Base-by-base conservation (phyloP, 2,113 vertebrate species). In the Holacanthus passer region DNA sequence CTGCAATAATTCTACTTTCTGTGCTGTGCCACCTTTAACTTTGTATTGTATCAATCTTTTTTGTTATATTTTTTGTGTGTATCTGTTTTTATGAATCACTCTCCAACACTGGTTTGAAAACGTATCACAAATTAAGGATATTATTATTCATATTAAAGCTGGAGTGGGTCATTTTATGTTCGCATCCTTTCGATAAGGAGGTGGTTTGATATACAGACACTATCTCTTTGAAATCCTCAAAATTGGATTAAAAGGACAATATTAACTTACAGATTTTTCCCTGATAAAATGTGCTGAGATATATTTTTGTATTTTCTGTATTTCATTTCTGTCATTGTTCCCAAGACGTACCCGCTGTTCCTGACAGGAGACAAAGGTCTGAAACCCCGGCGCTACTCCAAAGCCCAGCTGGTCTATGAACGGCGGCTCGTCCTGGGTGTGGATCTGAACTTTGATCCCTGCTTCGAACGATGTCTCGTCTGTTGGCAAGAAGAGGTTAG, bases 361-460 rank as follows among this genome's bases (percentile, higher is more conserved):
- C 93, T 99, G 98, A 94, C 98, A 99, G 90, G 98, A 97, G 75
- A 99, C 98, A 43, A 99, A 99, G 31, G 98, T 99, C 95, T 99
- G 98, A 93, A 99, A 99, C 20, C 98, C 98, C 0, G 98, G 98
- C 0, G 98, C 97, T 85, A 99, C 98, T 10, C 98, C 98, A 0
- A 99, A 99, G 77, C 98, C 98, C 94, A 99, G 95, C 95, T 99
- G 98, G 95, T 99, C 97, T 4, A 99, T 99, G 88, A 99, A 97
- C 0, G 98, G 98, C 0, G 98, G 98, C 81, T 99, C 98, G 0
- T 99, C 97, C 90, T 99, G 98, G 78, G 96, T 97, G 93, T 99
- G 98, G 93, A 99, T 99, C 95, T 99, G 98, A 80, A 99, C 98
- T 91, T 99, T 99, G 94, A 99, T 99, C 81, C 98, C 98, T 0